Evolutionary conservation across 2,113 vertebrate genomes (phyloP).

Genomic region (Gavialis gangeticus): DNA sequence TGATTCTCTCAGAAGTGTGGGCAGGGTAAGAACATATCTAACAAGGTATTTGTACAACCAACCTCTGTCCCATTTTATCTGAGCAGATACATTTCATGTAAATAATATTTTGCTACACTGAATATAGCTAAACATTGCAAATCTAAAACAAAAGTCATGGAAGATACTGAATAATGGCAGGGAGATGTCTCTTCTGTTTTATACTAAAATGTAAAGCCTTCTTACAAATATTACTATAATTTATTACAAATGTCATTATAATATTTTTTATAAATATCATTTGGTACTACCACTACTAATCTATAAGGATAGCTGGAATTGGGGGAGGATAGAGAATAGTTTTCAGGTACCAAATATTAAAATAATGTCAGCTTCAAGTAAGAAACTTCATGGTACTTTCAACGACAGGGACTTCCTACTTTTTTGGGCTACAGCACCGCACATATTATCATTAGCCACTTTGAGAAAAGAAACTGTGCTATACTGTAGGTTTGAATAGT

Average conservation of each 20-base stretch:
- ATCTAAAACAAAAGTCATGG: neutral
- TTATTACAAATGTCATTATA: neutral
- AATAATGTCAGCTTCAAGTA: neutral
- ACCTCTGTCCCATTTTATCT: neutral
- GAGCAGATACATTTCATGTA: neutral
- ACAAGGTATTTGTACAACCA: neutral
- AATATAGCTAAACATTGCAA: neutral
- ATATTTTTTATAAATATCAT: neutral
- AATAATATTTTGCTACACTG: neutral
- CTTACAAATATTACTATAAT: too few species aligned
- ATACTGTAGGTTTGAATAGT: neutral
- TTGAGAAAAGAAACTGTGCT: neutral
- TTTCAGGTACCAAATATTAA: neutral
- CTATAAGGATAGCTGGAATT: neutral
- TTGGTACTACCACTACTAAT: neutral
- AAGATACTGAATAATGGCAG: neutral
- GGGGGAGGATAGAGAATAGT: neutral
- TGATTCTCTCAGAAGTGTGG: neutral
- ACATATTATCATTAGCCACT: neutral
- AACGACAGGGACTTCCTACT: neutral
- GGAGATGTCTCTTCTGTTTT: neutral
- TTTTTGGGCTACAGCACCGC: neutral
- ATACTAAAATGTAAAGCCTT: neutral
- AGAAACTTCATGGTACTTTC: neutral
- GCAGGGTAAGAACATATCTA: neutral